Evolutionary conservation across 2,113 vertebrate genomes (phyloP), one percentile per base, ranked within the genome.

Genomic region (Serilophus lunatus): DNA sequence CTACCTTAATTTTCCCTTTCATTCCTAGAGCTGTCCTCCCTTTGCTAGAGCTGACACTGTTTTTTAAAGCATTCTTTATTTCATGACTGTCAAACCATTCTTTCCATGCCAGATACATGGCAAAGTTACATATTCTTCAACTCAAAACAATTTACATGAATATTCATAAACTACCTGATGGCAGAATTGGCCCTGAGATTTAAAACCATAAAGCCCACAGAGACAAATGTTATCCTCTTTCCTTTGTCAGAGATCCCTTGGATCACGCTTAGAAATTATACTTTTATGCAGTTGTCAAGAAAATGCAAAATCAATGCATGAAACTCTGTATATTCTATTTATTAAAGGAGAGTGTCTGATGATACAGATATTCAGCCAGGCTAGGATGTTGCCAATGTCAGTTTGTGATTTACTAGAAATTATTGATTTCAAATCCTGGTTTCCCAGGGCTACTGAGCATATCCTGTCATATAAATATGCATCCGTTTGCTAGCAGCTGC

Each of bases 391-490:
- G 93, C 93, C 96, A 97, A 79, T 83, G 87, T 95, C 96, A 94
- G 96, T 88, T 93, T 91, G 96, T 24, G 59, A 98, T 97, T 97
- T 97, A 97, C 96, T 95, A 97, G 92, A 79, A 90, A 97, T 97
- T 97, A 97, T 95, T 97, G 98, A 98, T 97, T 98, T 97, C 90
- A 94, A 88, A 60, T 93, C 96, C 94, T 96, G 96, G 96, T 98
- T 98, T 97, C 95, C 95, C 83, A 91, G 95, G 95, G 95, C 96
- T 97, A 93, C 82, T 91, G n/a, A 97, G 95, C 91, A 79, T 89
- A 95, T 92, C 89, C 92, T 94, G 82, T 89, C 88, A 70, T 50
- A 65, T 76, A 90, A 95, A 90, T 92, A 92, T 92, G 92, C 85
- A 93, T 92, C 91, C 38, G 40, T 89, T 96, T 94, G 82, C 95